phyloP scores from a whole-genome alignment of 2,888 invertebrate species.

The Habrosyne pyritoides region DNA sequence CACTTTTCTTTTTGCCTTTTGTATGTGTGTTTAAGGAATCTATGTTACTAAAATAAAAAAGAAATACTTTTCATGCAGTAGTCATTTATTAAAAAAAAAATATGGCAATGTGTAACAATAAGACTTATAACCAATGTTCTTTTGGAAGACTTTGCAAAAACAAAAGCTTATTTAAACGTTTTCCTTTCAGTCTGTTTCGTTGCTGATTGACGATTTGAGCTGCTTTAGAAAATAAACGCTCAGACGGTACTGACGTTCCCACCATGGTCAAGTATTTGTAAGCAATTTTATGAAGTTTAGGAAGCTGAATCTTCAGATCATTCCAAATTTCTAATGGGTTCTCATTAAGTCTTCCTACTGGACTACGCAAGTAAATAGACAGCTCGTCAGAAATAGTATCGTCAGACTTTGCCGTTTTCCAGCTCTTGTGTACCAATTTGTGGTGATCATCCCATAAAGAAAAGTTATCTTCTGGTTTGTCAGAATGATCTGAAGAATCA shows the following conservation, averaged over 20 bases:
- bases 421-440: slow-evolving; percentile 35
- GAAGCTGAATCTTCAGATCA: slow-evolving; percentile 33
- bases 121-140: no score
- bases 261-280: slow-evolving; percentile 33
- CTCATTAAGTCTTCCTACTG: slow-evolving; percentile 28
- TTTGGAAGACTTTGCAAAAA: slow-evolving; percentile 32
- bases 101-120: no score
- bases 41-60: no score
- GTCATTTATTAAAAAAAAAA: no score
- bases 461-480: slow-evolving; percentile 29
- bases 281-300: slow-evolving; percentile 23
- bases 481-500: no score
- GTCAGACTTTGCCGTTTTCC: slow-evolving; percentile 30
- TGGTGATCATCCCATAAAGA: slow-evolving; percentile 35
- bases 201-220: slow-evolving; percentile 27
- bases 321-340: slow-evolving; percentile 30
- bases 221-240: slow-evolving; percentile 30
- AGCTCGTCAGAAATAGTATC: slow-evolving; percentile 27
- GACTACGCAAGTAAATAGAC: slow-evolving; percentile 26
- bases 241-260: slow-evolving; percentile 27
- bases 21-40: no score
- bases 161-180: slow-evolving; percentile 26
- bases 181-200: slow-evolving; percentile 25
- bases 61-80: no score
- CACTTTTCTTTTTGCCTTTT: no score